A percentile compares a stretch with the other conserved stretches of the same genome.
Evolutionary conservation across 2,888 invertebrate genomes (phyloP).

Genomic region (Diarsia rubi): DNA sequence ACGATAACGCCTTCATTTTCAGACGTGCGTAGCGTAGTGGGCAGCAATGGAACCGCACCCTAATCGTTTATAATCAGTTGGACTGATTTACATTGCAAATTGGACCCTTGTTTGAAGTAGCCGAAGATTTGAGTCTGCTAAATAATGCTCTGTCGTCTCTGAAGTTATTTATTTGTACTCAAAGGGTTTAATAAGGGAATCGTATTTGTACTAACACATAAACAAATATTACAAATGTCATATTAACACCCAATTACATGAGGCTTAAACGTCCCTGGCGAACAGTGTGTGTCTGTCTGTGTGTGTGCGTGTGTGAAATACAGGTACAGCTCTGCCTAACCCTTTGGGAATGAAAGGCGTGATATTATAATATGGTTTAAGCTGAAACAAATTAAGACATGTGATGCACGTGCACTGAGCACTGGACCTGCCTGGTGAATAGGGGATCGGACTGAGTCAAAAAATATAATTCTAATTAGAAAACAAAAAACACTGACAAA

Average conservation of each 20-base stretch:
- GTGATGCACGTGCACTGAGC: not conserved
- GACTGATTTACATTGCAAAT: slow-evolving; percentile 71
- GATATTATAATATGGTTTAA: not conserved
- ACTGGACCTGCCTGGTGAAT: too few species aligned
- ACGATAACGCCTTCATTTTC: not conserved
- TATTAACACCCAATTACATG: not conserved
- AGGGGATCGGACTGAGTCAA: too few species aligned
- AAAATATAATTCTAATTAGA: too few species aligned
- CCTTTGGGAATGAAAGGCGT: not conserved
- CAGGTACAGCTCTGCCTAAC: not conserved
- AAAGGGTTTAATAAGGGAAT: slow-evolving; percentile 16
- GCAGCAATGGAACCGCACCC: slow-evolving; percentile 5
- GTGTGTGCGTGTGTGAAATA: too few species aligned
- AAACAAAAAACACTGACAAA: too few species aligned
- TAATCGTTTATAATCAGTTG: slow-evolving; percentile 47
- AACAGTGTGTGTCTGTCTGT: not conserved
- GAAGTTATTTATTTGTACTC: slow-evolving; percentile 56
- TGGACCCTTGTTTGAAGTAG: slow-evolving; percentile 61
- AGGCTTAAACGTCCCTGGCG: not conserved
- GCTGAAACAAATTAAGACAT: not conserved
- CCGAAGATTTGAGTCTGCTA: slow-evolving; percentile 42
- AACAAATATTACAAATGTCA: too few species aligned
- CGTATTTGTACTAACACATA: too few species aligned
- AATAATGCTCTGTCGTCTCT: slow-evolving; percentile 36
- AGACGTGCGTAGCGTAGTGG: not conserved